Evolutionary conservation across 1,140 invertebrate species (phyloP).

Genomic region (Bacillus rossius): DNA sequence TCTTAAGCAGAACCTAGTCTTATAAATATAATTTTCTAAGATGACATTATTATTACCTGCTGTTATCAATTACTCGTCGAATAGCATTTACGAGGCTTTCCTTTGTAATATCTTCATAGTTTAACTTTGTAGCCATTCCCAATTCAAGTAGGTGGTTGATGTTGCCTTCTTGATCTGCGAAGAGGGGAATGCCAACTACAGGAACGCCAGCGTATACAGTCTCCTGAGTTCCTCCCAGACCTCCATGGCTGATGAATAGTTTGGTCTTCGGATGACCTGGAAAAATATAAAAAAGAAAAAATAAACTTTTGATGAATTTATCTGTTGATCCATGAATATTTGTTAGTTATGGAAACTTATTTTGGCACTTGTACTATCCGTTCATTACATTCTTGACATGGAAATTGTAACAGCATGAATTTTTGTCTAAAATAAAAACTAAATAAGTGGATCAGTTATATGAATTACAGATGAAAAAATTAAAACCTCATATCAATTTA

Average conservation of each 20-base stretch:
- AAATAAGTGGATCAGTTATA: too few relatives aligned
- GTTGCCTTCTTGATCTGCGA: constrained; percentile 45
- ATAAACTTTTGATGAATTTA: neutral
- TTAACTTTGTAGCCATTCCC: constrained; percentile 41
- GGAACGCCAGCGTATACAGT: constrained; percentile 45
- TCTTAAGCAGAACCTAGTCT: too few relatives aligned
- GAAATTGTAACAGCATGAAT: too few relatives aligned
- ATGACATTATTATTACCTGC: neutral
- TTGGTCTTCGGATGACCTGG: constrained; percentile 38
- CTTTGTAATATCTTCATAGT: constrained; percentile 12
- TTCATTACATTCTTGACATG: too few relatives aligned
- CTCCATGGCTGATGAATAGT: constrained; percentile 45
- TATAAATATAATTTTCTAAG: too few relatives aligned
- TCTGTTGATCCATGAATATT: too few relatives aligned
- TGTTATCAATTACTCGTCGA: neutral
- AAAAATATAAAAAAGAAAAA: constrained; percentile 5
- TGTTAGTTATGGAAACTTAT: too few relatives aligned
- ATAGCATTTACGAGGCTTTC: neutral
- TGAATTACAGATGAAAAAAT: too few relatives aligned
- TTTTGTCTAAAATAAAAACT: too few relatives aligned
- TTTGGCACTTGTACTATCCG: too few relatives aligned
- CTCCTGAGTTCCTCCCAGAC: constrained; percentile 43
- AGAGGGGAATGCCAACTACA: constrained; percentile 43
- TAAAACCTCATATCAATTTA: too few relatives aligned
- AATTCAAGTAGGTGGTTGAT: constrained; percentile 41